Conservation (phyloP, 2,888 invertebrate species). For the Mimachlamys varia region DNA sequence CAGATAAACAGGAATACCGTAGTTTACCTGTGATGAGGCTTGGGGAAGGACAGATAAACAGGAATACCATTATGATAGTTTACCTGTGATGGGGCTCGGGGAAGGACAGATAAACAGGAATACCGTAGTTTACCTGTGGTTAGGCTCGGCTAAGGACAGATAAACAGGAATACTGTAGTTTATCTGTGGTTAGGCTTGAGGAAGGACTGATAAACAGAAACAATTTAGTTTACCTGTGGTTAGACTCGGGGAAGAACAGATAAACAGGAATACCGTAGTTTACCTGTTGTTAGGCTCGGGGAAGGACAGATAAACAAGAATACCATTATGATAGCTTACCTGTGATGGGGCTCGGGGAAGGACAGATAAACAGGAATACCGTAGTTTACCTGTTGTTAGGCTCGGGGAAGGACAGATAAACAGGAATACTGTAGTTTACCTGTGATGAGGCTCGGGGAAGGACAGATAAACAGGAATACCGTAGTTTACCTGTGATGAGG, state of each 20-base stretch:
- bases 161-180: not conserved
- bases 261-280: not conserved
- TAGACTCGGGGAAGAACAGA: not conserved
- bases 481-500: not conserved
- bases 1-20: too few relatives aligned
- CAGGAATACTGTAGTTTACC: not conserved
- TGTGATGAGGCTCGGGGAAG: not conserved
- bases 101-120: not conserved
- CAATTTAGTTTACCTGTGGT: not conserved
- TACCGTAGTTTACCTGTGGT: not conserved
- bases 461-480: not conserved
- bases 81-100: not conserved
- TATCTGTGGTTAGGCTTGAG: not conserved
- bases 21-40: too few relatives aligned
- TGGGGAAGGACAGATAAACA: not conserved
- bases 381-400: not conserved
- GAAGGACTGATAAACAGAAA: not conserved
- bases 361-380: not conserved
- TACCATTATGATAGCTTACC: not conserved
- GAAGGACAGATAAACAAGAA: not conserved
- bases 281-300: not conserved
- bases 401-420: not conserved
- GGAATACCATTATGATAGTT: not conserved
- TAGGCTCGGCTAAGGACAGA: not conserved
- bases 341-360: not conserved